Percentiles rank a stretch among this genome's conserved stretches.
phyloP scores from a whole-genome alignment of 30 jellyfish, hydroid and myxozoan species.

The Rhopilema esculentum region DNA sequence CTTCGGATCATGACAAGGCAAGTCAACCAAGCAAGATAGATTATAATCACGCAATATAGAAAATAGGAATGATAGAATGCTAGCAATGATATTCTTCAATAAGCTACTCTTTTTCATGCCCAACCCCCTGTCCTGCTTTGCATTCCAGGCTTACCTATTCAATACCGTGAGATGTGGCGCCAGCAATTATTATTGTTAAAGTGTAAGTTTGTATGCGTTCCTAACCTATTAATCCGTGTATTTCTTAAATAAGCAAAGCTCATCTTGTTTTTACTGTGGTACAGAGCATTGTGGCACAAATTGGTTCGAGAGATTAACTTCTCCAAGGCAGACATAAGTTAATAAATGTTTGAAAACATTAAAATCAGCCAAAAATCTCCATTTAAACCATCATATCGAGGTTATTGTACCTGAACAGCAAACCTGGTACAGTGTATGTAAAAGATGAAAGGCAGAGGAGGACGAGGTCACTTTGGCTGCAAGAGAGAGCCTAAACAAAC shows the following conservation, averaged over 20 bases:
- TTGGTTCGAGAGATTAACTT: slow-evolving; percentile 22
- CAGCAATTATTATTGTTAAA: background rate
- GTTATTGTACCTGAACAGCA: slow-evolving; percentile 4
- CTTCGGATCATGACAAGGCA: too few relatives aligned
- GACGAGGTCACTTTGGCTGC: too few relatives aligned
- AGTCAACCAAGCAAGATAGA: too few relatives aligned
- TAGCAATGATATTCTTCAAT: too few relatives aligned
- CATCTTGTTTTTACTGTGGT: slow-evolving; percentile 35
- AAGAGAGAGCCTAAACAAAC: too few relatives aligned
- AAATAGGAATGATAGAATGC: too few relatives aligned
- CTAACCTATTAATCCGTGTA: slow-evolving; percentile 26
- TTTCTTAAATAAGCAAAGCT: background rate
- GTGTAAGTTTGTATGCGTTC: slow-evolving; percentile 3
- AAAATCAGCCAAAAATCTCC: slow-evolving; percentile 22
- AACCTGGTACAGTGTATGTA: too few relatives aligned
- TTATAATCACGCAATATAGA: too few relatives aligned
- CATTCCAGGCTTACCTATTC: background rate
- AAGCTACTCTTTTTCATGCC: too few relatives aligned
- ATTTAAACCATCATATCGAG: slow-evolving; percentile 14
- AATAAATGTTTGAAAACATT: slow-evolving; percentile 24
- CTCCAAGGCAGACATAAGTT: slow-evolving; percentile 39
- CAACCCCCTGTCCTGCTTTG: too few relatives aligned
- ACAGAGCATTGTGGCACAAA: slow-evolving; percentile 24
- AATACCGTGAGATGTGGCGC: background rate
- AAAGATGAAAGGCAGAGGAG: too few relatives aligned